Base-by-base conservation (phyloP, 1,140 invertebrate genomes). In the Anthonomus grandis region DNA sequence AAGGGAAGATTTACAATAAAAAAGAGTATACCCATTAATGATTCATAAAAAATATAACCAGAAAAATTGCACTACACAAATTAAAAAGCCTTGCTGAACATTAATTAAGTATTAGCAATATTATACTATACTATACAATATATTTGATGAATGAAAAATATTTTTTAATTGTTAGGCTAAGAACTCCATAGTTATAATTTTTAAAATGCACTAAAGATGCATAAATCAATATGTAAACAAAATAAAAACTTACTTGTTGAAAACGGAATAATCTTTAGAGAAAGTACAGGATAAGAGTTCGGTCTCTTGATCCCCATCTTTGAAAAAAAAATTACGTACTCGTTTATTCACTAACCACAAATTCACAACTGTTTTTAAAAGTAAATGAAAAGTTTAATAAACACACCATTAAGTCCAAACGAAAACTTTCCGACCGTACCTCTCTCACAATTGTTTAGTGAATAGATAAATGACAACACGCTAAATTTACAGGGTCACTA, bases 261-360 rank as follows among this genome's bases (percentile, higher is more conserved):
- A 60, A 83, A 67, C 54, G 81, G 81, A 63, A 79, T 77, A 50
- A 82, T 79, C 60, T 79, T 75, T 15, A n/a, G n/a, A n/a, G n/a
- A n/a, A n/a, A 84, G 71, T 24, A 83, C 78, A 50, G 84, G 76
- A 66, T 82, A 83, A 63, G 81, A 79, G 54, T 80, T 79, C 69
- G 81, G 76, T 69, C 82, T 77, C 73, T 83, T 84, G 67, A 84
- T 78, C 75, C 81, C 80, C 82, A 84, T 84, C 69, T 72, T 71
- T 64, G 68, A 17, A 22, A 57, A 52, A 46, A 47, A 57, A 57
- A 21, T n/a, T n/a, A n/a, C n/a, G n/a, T n/a, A n/a, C n/a, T 13
- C 36, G 10, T 21, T 45, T 6, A 2, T 39, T 34, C 42, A 54
- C 51, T 46, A 22, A 44, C 18, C 51, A 54, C 39, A 45, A 3